Conservation (phyloP, 2,113 vertebrate species). For the Lonchura striata region DNA sequence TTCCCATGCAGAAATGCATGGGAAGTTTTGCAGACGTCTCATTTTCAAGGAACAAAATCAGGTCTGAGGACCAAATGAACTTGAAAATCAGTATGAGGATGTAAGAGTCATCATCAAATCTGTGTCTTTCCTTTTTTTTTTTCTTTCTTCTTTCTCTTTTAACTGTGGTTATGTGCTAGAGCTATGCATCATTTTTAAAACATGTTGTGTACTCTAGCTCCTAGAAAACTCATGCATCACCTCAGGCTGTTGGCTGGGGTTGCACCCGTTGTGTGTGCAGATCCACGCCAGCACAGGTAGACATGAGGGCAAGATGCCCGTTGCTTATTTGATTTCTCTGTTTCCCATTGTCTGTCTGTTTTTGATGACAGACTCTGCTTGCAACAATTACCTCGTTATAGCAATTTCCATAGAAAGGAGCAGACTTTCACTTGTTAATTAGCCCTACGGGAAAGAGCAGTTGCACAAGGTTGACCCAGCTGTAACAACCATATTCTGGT, state of each 20-base stretch:
- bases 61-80: not conserved
- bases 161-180: not conserved
- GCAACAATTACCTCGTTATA: not conserved
- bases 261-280: fast-evolving
- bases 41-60: not conserved
- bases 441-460: not conserved
- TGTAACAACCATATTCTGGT: not conserved
- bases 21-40: not conserved
- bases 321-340: not conserved
- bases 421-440: not conserved
- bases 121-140: not conserved
- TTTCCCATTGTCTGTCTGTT: not conserved
- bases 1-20: not conserved
- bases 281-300: fast-evolving
- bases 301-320: fast-evolving
- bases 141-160: not conserved
- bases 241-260: not conserved
- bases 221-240: fast-evolving
- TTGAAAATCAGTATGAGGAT: not conserved
- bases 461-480: not conserved
- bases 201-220: not conserved
- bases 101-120: not conserved
- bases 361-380: not conserved
- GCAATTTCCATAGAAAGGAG: not conserved
- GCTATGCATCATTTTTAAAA: not conserved